phyloP scores from a whole-genome alignment of 2,888 invertebrate genomes.

The Aproaerema taeniolella region DNA sequence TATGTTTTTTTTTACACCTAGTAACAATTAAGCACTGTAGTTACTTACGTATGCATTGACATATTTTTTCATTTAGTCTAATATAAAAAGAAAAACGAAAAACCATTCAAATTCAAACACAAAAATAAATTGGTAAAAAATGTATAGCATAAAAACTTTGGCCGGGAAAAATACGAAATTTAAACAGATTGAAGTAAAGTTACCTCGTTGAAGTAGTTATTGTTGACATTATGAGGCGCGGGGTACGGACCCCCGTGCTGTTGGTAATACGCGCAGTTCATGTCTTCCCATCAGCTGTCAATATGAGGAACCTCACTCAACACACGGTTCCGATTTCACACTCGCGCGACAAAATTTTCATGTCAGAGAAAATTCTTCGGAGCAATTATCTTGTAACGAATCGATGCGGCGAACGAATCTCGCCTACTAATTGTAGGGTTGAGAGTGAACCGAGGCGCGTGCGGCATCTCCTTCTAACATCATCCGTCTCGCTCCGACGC shows the following conservation, averaged over 20 bases:
- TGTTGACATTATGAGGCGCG: conserved; percentile 59
- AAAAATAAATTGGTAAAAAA: not conserved
- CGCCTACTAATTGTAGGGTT: conserved; percentile 76
- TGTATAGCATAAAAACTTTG: no score
- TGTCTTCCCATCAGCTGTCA: conserved; percentile 53
- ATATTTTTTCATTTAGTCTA: no score
- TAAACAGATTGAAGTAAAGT: no score
- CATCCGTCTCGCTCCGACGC: conserved; percentile 39
- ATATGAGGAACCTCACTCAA: conserved; percentile 29
- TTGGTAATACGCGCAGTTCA: conserved; percentile 73
- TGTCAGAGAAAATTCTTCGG: conserved; percentile 50
- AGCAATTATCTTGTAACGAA: conserved; percentile 74
- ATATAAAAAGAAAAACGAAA: not conserved
- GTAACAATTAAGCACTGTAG: no score
- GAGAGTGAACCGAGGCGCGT: conserved; percentile 43
- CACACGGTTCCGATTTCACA: conserved; percentile 37
- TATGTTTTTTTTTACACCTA: no score
- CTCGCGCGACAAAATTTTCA: conserved; percentile 49
- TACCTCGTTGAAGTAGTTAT: conserved; percentile 70
- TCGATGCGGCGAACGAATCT: conserved; percentile 75
- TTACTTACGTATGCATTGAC: no score
- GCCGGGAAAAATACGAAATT: no score
- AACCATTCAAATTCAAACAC: not conserved
- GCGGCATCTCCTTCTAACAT: conserved; percentile 43
- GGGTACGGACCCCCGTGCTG: conserved; percentile 66